Base-by-base conservation (phyloP, 2,888 invertebrate species). In the Polydrusus tereticollis region DNA sequence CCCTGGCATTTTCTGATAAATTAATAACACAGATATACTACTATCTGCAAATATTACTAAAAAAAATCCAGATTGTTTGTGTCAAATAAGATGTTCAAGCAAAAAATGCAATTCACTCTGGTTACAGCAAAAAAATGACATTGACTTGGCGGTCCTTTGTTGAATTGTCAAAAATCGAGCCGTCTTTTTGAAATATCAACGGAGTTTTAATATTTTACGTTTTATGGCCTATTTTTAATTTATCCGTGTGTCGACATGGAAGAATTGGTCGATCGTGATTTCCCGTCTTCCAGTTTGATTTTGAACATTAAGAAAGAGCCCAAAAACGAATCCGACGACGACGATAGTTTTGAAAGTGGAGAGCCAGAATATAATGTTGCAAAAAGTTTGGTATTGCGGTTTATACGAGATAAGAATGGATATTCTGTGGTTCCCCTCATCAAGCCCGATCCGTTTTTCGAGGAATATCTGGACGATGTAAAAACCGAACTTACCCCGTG, bases 401-500 rank as follows among this genome's bases (percentile, higher is more conserved):
- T 66, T 45, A 21, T 33, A 8, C 18, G 20, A n/a, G 33, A 66
- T n/a, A 10, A 33, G 29, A 47, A 45, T n/a, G 66, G 66, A 1
- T 66, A 66, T 18, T 66, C 58, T 0, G 66, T 66, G 1, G 16
- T 58, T 3, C 66, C 66, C 12, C 36, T 43, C 0, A 43, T 66
- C 1, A 66, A 57, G 16, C 66, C 66, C 1, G 66, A 66, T 45
- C 66, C 66, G 1, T 66, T 66, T 43, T 66, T 58, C 12, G 66
- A 66, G 18, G 66, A 58, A 33, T 7, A 33, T 58, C 12, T 66
- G 10, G 66, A 43, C 14, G 66, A 58, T 29, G 12, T 55, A 0
- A 26, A 7, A 16, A 7, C 14, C 7, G 41, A 59, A 0, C 10
- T 18, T 8, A 29, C 50, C 4, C 5, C n/a, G 10, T 8, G 26